These are phyloP conservation scores for Halictus rubicundus DNA, from an alignment of 1,140 invertebrate species.

Conservation along the genomic window DNA sequence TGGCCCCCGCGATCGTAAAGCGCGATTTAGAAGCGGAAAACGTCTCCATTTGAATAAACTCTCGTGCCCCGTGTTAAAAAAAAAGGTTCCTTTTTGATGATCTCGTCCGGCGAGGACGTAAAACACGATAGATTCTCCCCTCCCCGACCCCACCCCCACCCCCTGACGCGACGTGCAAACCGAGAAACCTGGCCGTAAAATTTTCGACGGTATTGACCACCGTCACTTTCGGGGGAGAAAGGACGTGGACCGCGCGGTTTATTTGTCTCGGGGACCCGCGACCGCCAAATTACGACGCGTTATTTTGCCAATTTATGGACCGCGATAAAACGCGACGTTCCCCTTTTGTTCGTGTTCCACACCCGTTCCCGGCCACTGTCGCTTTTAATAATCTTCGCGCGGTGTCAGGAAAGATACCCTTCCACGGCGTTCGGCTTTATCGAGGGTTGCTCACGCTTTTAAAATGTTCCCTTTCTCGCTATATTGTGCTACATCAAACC, in stretches of 20 bases:
- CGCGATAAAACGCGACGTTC: conserved; percentile 18
- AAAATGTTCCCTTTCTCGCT: background rate
- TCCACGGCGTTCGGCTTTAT: background rate
- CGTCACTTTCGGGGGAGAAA: background rate
- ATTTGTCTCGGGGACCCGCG: background rate
- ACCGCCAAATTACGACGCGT: conserved; percentile 2
- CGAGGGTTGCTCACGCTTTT: background rate
- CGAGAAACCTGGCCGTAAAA: conserved; percentile 13
- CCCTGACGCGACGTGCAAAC: background rate
- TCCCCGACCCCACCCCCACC: no score
- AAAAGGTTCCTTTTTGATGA: conserved; percentile 20
- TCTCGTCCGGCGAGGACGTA: conserved; percentile 41
- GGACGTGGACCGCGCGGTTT: background rate
- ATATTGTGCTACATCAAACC: background rate
- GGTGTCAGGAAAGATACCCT: background rate
- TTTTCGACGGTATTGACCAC: conserved; percentile 17
- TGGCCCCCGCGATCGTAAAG: conserved; percentile 49
- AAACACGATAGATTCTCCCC: conserved; percentile 39
- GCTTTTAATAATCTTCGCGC: background rate
- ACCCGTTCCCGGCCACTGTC: background rate
- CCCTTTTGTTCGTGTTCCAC: background rate
- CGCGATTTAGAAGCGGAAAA: conserved; percentile 48
- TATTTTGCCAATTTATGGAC: conserved; percentile 19
- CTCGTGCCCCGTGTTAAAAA: conserved; percentile 25
- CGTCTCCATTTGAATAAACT: conserved; percentile 57